Percentiles rank a stretch among this genome's conserved stretches.
Conservation (phyloP, 2,797 vertebrate species). For the Danio albolineatus region DNA sequence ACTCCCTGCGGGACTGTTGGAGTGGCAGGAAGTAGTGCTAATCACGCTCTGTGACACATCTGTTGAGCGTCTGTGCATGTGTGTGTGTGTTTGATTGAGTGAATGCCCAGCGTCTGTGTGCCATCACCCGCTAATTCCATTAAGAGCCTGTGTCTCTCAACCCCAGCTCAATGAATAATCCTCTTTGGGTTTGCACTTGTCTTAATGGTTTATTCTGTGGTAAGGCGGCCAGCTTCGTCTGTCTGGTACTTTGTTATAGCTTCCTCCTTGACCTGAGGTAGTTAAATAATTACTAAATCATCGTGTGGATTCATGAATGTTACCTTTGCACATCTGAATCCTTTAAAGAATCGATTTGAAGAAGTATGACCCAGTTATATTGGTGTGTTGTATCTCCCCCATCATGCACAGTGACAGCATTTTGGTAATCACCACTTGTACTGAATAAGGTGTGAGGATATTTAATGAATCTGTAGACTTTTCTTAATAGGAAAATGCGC, state of each 20-base stretch:
- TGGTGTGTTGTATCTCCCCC: not conserved
- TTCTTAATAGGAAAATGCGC: too few relatives aligned
- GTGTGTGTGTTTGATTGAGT: constrained; percentile 26
- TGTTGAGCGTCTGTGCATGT: constrained; percentile 12
- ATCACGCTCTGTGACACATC: constrained; percentile 18
- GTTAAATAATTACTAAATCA: constrained; percentile 1
- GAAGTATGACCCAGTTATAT: not conserved
- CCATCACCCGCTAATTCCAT: constrained; percentile 37
- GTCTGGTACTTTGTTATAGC: not conserved
- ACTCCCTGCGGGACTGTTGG: constrained; percentile 17
- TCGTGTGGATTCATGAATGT: not conserved
- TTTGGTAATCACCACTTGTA: too few relatives aligned
- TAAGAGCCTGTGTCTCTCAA: constrained; percentile 24
- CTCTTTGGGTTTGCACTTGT: constrained; percentile 44
- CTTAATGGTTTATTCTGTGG: constrained; percentile 31
- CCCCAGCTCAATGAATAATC: constrained; percentile 39
- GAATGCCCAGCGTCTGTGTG: not conserved
- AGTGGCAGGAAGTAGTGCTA: constrained; percentile 36
- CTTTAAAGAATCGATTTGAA: not conserved
- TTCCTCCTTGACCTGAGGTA: not conserved
- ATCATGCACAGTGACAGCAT: too few relatives aligned
- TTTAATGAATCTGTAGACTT: too few relatives aligned
- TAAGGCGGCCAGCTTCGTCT: constrained; percentile 18
- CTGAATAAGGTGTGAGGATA: too few relatives aligned
- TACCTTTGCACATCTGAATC: not conserved